These are phyloP conservation scores for Seriola quinqueradiata DNA, from an alignment of 2,113 vertebrate species.

Conservation along the genomic window DNA sequence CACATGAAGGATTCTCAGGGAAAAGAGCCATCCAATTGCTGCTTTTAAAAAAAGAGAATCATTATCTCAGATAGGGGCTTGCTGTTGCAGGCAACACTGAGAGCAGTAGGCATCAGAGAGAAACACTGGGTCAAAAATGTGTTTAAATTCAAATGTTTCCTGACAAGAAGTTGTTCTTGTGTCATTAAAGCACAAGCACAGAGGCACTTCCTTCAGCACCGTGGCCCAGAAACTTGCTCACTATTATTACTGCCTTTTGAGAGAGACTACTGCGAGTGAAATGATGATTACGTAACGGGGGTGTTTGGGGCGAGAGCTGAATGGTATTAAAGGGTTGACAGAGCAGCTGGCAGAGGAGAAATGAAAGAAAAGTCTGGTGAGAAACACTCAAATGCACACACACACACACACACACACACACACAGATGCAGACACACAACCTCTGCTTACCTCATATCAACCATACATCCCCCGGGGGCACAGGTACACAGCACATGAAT, in stretches of 20 bases:
- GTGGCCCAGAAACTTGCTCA: constrained; percentile 27
- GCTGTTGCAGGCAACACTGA: constrained; percentile 9
- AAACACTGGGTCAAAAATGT: constrained; percentile 40
- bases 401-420: not conserved
- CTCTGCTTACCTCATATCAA: constrained; percentile 52
- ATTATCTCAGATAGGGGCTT: constrained; percentile 27
- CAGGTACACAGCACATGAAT: constrained; percentile 61
- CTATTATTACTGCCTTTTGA: constrained; percentile 42
- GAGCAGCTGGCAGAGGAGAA: constrained; percentile 51
- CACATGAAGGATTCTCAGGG: not conserved
- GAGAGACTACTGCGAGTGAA: constrained; percentile 24
- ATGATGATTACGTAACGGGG: constrained; percentile 61
- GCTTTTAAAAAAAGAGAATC: not conserved
- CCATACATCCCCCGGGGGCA: constrained; percentile 27
- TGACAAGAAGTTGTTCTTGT: constrained; percentile 34
- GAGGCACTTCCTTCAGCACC: constrained; percentile 29
- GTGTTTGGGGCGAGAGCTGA: constrained; percentile 52
- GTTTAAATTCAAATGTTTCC: constrained; percentile 44
- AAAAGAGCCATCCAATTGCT: constrained; percentile 14
- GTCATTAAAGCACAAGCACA: constrained; percentile 32
- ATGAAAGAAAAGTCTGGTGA: constrained; percentile 15
- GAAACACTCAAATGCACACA: constrained; percentile 5
- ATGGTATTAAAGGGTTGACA: constrained; percentile 46
- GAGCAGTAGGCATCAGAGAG: constrained; percentile 8
- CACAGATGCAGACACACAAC: not conserved